phyloP scores from a whole-genome alignment of 1,140 invertebrate genomes.

The Musca domestica region DNA sequence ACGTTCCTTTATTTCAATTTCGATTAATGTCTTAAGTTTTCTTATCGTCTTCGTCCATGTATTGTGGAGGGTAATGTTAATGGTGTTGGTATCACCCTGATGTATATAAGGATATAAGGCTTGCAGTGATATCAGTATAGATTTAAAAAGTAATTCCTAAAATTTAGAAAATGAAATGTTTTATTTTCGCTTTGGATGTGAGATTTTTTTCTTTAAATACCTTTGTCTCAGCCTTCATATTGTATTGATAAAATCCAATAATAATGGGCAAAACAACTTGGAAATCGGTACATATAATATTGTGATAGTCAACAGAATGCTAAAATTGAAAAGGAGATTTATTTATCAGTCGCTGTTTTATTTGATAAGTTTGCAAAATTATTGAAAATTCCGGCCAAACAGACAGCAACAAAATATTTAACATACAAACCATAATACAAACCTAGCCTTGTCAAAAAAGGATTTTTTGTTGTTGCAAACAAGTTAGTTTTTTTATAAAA shows the following conservation, averaged over 20 bases:
- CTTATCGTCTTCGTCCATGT: constrained; percentile 37
- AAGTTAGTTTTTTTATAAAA: too few relatives aligned
- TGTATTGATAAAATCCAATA: constrained; percentile 33
- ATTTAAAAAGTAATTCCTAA: constrained; percentile 37
- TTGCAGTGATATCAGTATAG: constrained; percentile 32
- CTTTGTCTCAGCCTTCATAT: constrained; percentile 25
- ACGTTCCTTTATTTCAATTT: constrained; percentile 39
- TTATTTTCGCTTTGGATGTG: too few relatives aligned
- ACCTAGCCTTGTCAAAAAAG: too few relatives aligned
- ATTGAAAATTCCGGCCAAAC: too few relatives aligned
- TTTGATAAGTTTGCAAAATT: too few relatives aligned
- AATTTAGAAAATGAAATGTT: constrained; percentile 24
- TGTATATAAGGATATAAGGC: constrained; percentile 37
- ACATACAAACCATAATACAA: neutral
- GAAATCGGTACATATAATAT: constrained; percentile 37
- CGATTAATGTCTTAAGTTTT: constrained; percentile 36
- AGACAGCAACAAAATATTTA: neutral
- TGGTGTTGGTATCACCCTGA: constrained; percentile 32
- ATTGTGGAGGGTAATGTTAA: constrained; percentile 32
- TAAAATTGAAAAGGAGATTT: constrained; percentile 12
- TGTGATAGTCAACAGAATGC: constrained; percentile 44
- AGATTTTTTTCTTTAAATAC: constrained; percentile 27
- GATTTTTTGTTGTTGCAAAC: too few relatives aligned
- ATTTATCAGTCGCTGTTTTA: too few relatives aligned
- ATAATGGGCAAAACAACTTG: constrained; percentile 41